Base-by-base conservation (phyloP, 2,888 invertebrate species). In the Dynastes grantii region DNA sequence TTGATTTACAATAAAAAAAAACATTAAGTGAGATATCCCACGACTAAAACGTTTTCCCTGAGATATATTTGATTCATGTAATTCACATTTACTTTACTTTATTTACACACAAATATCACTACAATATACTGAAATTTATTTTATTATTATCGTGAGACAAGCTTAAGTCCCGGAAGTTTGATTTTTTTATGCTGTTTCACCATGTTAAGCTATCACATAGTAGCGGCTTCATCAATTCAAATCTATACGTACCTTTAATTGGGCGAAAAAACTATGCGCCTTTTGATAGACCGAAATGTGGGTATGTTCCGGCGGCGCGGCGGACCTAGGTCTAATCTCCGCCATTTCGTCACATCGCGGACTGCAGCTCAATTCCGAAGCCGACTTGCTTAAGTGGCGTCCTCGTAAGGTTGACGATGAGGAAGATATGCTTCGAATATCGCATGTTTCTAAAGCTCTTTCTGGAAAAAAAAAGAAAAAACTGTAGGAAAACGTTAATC, bases 241-340 rank as follows among this genome's bases (percentile, higher is more conserved):
- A 40, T 9, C 40, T 40, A 11, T 76, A 45, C 85, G 87, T 88
- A 93, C 93, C 90, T 94, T 95, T 76, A 96, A 89, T 84, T 95
- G 95, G 82, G 93, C 93, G 87, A 96, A 95, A 89, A 96, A 96
- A 82, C 94, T 94, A 86, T 95, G 95, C 0, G 96, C 95, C 84
- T 94, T 92, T 87, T 95, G 95, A 75, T 95, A 93, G 68, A 95
- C 95, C 55, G 94, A 93, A 27, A 93, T 90, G 79, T 93, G 93
- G 0, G 92, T 89, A 80, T 68, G 68, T 82, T 90, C 89, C 81
- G 90, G 90, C 73, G 91, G 91, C 78, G 90, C 90, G 80, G 90
- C 89, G 80, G 89, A 90, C 83, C 89, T 89, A 32, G 92, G 92
- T 45, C 90, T 88, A 67, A 89, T 86, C 79, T 90, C 90, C 16